Evolutionary conservation across 2,113 vertebrate species (phyloP).

Genomic region (Rhinichthys klamathensis): DNA sequence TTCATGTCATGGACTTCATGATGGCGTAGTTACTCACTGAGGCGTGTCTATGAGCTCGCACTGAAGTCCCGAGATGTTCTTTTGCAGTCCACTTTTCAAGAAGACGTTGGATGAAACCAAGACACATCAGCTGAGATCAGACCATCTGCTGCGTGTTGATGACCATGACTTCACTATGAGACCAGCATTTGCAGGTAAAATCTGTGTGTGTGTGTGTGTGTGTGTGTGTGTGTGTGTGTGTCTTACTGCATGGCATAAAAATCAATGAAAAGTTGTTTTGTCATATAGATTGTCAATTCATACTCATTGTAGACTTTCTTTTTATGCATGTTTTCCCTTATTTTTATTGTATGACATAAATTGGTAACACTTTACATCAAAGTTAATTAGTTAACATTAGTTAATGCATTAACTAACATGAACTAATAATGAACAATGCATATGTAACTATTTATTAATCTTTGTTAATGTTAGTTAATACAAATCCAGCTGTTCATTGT

Average conservation of each 20-base stretch:
- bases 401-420: too few species aligned
- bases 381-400: too few species aligned
- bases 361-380: too few species aligned
- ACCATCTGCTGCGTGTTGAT: constrained; percentile 85
- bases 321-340: not conserved
- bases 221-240: not conserved
- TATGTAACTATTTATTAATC: too few species aligned
- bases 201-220: not conserved
- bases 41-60: not conserved
- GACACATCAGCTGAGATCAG: constrained; percentile 77
- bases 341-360: not conserved
- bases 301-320: not conserved
- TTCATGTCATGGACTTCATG: too few species aligned
- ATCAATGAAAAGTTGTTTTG: too few species aligned
- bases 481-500: too few species aligned
- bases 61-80: not conserved
- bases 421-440: too few species aligned
- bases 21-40: not conserved
- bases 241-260: too few species aligned
- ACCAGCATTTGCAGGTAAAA: constrained; percentile 90
- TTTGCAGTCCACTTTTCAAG: constrained; percentile 82
- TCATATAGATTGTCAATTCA: not conserved
- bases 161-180: constrained; percentile 95
- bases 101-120: constrained; percentile 87
- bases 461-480: too few species aligned